Percentiles rank a stretch among this genome's conserved stretches.
phyloP scores from a whole-genome alignment of 2,888 invertebrate genomes.

The Drosophila kokeensis region DNA sequence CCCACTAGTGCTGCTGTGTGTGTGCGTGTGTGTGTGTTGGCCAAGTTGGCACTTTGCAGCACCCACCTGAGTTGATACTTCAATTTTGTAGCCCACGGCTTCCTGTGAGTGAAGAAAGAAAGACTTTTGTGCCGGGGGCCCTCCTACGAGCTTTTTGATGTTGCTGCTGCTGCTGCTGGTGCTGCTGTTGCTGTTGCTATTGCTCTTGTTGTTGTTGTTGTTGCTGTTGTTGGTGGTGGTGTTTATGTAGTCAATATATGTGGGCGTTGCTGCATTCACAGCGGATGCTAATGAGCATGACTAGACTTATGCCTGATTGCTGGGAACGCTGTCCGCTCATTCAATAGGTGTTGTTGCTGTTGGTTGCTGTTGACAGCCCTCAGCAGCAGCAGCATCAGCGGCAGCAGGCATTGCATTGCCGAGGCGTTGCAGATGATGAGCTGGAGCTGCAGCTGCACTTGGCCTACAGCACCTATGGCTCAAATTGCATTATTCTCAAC shows the following conservation, averaged over 20 bases:
- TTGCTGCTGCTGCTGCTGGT: constrained; percentile 11
- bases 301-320: constrained; percentile 69
- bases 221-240: constrained; percentile 11
- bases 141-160: constrained; percentile 60
- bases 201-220: constrained; percentile 4
- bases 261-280: constrained; percentile 72
- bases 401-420: constrained; percentile 25
- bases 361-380: constrained; percentile 62
- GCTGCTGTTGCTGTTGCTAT: neutral
- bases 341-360: constrained; percentile 52
- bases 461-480: constrained; percentile 15
- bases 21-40: constrained; percentile 11
- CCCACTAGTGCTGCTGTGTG: constrained; percentile 14
- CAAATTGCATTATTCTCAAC: constrained; percentile 28
- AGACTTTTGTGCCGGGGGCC: constrained; percentile 59
- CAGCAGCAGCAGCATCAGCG: constrained; percentile 5
- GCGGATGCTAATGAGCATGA: constrained; percentile 78
- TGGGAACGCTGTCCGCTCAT: constrained; percentile 41
- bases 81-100: constrained; percentile 65
- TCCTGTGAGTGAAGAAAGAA: constrained; percentile 69
- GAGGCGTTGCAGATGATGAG: constrained; percentile 60
- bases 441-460: constrained; percentile 25
- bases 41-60: constrained; percentile 48
- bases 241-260: constrained; percentile 43
- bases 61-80: constrained; percentile 61